Percentiles rank a stretch among this genome's conserved stretches.
Evolutionary conservation across 2,113 vertebrate species (phyloP).

Genomic region (Ammodramus savannarum): DNA sequence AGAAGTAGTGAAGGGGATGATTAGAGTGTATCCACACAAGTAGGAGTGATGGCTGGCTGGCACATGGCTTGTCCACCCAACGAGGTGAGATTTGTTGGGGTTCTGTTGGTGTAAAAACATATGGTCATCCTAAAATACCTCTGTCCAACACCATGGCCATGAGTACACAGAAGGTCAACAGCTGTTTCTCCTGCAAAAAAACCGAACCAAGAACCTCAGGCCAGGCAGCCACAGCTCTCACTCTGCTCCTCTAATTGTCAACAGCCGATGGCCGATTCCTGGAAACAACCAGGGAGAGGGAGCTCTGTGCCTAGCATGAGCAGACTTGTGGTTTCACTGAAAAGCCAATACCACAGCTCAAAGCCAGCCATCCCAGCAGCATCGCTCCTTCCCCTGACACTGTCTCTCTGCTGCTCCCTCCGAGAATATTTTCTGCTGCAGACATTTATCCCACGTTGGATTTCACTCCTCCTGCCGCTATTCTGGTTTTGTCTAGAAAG

Average conservation of each 20-base stretch:
- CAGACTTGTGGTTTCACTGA: conserved; percentile 2
- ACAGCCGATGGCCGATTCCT: background rate
- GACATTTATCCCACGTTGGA: background rate
- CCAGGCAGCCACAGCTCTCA: background rate
- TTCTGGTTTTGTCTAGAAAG: background rate
- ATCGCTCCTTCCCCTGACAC: background rate
- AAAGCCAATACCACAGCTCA: conserved; percentile 7
- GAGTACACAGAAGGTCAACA: background rate
- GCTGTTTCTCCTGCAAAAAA: background rate
- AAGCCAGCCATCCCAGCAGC: background rate
- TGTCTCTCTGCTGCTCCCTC: background rate
- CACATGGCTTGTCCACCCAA: background rate
- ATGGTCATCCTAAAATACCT: background rate
- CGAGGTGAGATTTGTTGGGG: background rate
- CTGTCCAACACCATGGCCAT: background rate
- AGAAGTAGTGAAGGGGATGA: background rate
- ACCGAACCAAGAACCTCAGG: background rate
- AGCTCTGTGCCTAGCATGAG: background rate
- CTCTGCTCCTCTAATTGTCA: background rate
- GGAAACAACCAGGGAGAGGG: conserved; percentile 29
- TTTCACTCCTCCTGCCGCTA: background rate
- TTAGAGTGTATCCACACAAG: background rate
- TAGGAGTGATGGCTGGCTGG: background rate
- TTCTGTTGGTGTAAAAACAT: background rate
- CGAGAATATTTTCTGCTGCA: background rate